A percentile compares a stretch with the other conserved stretches of the same genome.
These are phyloP conservation scores for Emmelina monodactyla DNA, from an alignment of 2,888 invertebrate genomes.

Conservation along the genomic window DNA sequence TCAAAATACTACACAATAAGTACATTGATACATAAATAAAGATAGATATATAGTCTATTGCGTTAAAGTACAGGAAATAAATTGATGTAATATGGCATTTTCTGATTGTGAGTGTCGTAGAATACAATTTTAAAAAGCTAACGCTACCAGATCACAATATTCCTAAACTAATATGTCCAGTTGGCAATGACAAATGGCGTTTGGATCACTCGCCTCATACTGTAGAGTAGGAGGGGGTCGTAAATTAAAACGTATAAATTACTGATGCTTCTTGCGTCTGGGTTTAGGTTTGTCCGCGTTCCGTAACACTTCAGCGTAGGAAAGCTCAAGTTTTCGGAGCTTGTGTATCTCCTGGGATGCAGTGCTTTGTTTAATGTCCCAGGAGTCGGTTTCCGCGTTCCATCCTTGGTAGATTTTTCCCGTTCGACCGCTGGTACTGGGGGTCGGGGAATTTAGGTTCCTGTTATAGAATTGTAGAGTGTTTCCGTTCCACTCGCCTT, in stretches of 20 bases:
- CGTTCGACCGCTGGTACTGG: slow-evolving; percentile 57
- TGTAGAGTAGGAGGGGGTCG: slow-evolving; percentile 46
- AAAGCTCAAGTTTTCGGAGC: slow-evolving; percentile 80
- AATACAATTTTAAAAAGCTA: slow-evolving; percentile 50
- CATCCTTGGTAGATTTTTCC: slow-evolving; percentile 58
- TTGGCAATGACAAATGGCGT: slow-evolving; percentile 63
- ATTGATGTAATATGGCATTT: slow-evolving; percentile 57
- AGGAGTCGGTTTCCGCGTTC: slow-evolving; percentile 55
- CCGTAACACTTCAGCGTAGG: slow-evolving; percentile 84
- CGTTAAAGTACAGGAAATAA: slow-evolving; percentile 18
- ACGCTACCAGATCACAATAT: slow-evolving; percentile 63
- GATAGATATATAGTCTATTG: not conserved
- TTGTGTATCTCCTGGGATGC: slow-evolving; percentile 86
- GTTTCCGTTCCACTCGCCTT: slow-evolving; percentile 73
- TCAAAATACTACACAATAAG: slow-evolving; percentile 18
- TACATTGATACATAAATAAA: not conserved
- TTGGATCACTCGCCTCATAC: slow-evolving; percentile 53
- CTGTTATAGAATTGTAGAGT: slow-evolving; percentile 75
- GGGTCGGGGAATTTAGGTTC: slow-evolving; percentile 67
- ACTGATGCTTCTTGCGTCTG: slow-evolving; percentile 61
- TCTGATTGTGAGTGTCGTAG: slow-evolving; percentile 45
- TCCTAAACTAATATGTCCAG: slow-evolving; percentile 57
- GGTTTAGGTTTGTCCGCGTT: slow-evolving; percentile 69
- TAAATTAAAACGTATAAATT: slow-evolving; percentile 32
- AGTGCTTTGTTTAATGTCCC: slow-evolving; percentile 69